Evolutionary conservation across 2,797 vertebrate genomes (phyloP), one percentile per base, ranked within the genome.

Genomic region (Sebastolobus alascanus): DNA sequence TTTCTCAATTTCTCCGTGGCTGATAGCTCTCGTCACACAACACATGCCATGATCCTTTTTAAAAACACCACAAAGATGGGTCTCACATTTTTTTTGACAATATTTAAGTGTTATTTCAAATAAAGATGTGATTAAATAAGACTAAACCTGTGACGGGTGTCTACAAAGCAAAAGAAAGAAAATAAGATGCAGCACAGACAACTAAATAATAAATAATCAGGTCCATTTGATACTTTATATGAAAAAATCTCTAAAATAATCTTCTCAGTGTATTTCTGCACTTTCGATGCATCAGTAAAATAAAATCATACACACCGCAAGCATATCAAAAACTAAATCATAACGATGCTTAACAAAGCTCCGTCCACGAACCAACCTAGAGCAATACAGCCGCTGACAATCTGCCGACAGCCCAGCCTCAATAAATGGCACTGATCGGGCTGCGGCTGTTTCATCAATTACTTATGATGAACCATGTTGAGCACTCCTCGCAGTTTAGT

Each of bases 151-250:
- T 79, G 71, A 86, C 35, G 60, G 75, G 80, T 64, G 75, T 66
- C 73, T 86, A 87, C 77, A 88, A 90, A 91, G 84, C 59, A 83
- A 90, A 73, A 75, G 56, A 71, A 88, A 73, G 29, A 59, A 84
- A 80, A 70, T 4, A 75, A 81, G 69, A 87, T 75, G 87, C 80
- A 64, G 82, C 67, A 90, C 80, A 85, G 77, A 88, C 61, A 85
- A 73, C 80, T 75, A 83, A 82, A 87, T 80, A 87, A 94, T 91
- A 92, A 93, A 94, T 91, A 91, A 69, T 79, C 88, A 84, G 72
- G 82, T 84, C 68, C 6, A 65, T 90, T 92, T 88, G 64, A 88
- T 77, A 79, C 68, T 60, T 86, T 52, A 73, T 85, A 86, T 83
- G 85, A 90, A 93, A 91, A 84, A 81, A 89, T 46, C 72, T 80